Evolutionary conservation across 2,113 vertebrate genomes (phyloP).

Genomic region (Heptranchias perlo): DNA sequence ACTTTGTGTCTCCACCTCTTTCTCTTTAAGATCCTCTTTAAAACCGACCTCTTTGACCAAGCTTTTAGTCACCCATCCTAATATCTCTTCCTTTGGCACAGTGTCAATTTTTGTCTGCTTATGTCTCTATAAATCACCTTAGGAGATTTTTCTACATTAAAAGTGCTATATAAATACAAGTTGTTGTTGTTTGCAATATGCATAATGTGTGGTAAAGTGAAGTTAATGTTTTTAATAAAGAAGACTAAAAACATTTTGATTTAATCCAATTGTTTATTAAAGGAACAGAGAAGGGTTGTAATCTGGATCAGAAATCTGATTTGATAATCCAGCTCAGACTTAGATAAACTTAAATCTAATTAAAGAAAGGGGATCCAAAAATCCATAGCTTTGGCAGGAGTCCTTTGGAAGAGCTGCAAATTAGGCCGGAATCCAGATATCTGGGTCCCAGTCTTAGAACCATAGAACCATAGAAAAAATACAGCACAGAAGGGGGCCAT

Average conservation of each 20-base stretch:
- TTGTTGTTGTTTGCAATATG: not conserved
- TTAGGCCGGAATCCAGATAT: not conserved
- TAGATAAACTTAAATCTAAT: not conserved
- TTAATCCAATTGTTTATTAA: not conserved
- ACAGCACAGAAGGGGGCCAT: no score
- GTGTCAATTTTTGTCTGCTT: not conserved
- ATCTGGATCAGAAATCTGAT: not conserved
- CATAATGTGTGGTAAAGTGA: not conserved
- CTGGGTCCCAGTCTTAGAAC: not conserved
- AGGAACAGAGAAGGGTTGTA: not conserved
- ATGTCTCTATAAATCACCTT: not conserved
- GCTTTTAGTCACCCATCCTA: not conserved
- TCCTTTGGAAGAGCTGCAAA: not conserved
- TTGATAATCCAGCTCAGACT: not conserved
- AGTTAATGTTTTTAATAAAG: not conserved
- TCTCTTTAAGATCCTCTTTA: not conserved
- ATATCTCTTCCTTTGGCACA: not conserved
- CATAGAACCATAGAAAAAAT: no score
- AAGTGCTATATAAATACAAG: no score
- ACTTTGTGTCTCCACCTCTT: no score
- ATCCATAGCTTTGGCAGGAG: not conserved
- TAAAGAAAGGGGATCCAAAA: not conserved
- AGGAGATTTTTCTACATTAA: not conserved
- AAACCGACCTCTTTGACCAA: not conserved
- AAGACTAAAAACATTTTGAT: not conserved